Percentiles rank a stretch among this genome's conserved stretches.
phyloP scores from a whole-genome alignment of 2,797 vertebrate species.

The Salarias fasciatus region DNA sequence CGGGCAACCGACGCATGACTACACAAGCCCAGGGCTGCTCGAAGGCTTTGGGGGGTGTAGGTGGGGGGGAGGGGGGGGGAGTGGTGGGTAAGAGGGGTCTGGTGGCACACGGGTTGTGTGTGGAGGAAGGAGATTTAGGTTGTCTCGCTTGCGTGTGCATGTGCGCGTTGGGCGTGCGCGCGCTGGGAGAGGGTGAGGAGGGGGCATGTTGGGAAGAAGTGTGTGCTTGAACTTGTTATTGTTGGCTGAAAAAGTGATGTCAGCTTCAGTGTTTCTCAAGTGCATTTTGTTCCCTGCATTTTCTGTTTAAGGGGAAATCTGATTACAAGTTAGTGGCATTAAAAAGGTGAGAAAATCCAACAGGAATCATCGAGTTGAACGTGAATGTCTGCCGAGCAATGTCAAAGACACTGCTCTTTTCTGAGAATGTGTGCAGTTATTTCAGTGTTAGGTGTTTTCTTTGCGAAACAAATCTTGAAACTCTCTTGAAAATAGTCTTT shows the following conservation, averaged over 20 bases:
- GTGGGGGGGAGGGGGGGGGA: too few species aligned
- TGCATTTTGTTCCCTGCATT: slow-evolving; percentile 65
- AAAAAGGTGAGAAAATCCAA: background rate
- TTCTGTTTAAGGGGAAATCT: slow-evolving; percentile 53
- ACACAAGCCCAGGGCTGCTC: slow-evolving; percentile 69
- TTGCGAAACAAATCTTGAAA: background rate
- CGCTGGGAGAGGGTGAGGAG: slow-evolving; percentile 44
- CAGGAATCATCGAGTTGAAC: too few species aligned
- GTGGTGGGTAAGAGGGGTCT: slow-evolving; percentile 74
- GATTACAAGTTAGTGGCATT: slow-evolving; percentile 38
- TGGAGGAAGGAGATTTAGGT: slow-evolving; percentile 44
- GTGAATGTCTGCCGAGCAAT: too few species aligned
- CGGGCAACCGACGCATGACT: slow-evolving; percentile 70
- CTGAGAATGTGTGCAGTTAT: too few species aligned
- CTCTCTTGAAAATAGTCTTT: background rate
- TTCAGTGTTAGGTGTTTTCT: too few species aligned
- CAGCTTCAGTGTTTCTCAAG: slow-evolving; percentile 70
- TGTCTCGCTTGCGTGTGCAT: slow-evolving; percentile 7
- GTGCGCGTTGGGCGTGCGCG: slow-evolving; percentile 5
- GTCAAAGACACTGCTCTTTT: too few species aligned
- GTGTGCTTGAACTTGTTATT: slow-evolving; percentile 79
- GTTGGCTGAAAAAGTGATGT: slow-evolving; percentile 75
- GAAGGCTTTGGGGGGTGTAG: slow-evolving; percentile 73
- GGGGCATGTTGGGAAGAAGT: slow-evolving; percentile 71
- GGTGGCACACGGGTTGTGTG: slow-evolving; percentile 45